Conservation (phyloP, 2,113 vertebrate genomes). For the Bujurquina vittata region DNA sequence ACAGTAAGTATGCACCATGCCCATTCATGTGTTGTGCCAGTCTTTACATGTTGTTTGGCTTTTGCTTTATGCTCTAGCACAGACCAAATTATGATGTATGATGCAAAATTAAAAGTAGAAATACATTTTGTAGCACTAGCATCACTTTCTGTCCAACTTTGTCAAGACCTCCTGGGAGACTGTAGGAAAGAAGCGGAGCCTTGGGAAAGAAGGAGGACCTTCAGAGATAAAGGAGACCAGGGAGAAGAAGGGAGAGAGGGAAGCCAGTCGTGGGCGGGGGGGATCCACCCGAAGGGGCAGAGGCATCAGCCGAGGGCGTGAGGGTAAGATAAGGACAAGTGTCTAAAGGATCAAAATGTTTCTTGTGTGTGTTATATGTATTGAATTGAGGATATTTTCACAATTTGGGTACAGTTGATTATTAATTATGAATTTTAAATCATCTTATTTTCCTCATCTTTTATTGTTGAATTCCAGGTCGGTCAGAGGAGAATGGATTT, state of each 20-base stretch:
- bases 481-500: slow-evolving; percentile 92
- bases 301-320: slow-evolving; percentile 86
- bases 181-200: slow-evolving; percentile 93
- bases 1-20: slow-evolving; percentile 77
- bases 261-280: slow-evolving; percentile 86
- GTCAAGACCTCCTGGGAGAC: slow-evolving; percentile 96
- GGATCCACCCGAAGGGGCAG: slow-evolving; percentile 86
- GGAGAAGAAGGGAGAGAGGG: slow-evolving; percentile 89
- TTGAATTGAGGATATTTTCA: not conserved
- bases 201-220: slow-evolving; percentile 87
- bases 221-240: slow-evolving; percentile 91
- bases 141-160: not conserved
- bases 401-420: not conserved
- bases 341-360: not conserved
- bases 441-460: not conserved
- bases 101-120: not conserved
- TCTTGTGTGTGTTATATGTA: not conserved
- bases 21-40: not conserved
- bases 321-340: slow-evolving; percentile 77
- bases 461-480: slow-evolving; percentile 77
- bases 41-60: not conserved
- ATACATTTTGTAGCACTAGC: not conserved
- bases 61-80: not conserved
- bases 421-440: not conserved
- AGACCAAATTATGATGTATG: not conserved